These are phyloP conservation scores for Pteromalus puparum DNA, from an alignment of 1,140 invertebrate genomes.

Conservation along the genomic window DNA sequence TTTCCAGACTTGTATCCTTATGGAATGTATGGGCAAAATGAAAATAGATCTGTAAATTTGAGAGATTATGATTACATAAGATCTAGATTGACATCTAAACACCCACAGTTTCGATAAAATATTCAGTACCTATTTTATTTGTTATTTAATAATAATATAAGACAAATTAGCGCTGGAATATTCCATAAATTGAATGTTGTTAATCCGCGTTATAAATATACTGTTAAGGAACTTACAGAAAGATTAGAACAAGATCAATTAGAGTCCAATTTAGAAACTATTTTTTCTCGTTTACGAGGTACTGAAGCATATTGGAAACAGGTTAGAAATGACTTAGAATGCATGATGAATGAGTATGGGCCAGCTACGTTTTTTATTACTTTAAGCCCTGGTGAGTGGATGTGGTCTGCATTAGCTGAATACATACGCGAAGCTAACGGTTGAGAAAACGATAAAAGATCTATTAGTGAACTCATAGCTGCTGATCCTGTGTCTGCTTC, in stretches of 20 bases:
- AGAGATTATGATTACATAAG: slow-evolving; percentile 60
- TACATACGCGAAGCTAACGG: slow-evolving; percentile 62
- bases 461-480: slow-evolving; percentile 56
- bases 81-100: slow-evolving; percentile 57
- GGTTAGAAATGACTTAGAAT: slow-evolving; percentile 59
- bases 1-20: slow-evolving; percentile 63
- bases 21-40: slow-evolving; percentile 58
- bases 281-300: slow-evolving; percentile 60
- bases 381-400: slow-evolving; percentile 64
- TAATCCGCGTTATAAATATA: slow-evolving; percentile 56
- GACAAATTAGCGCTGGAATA: slow-evolving; percentile 60
- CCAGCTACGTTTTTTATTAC: slow-evolving; percentile 65
- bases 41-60: slow-evolving; percentile 51
- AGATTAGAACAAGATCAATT: slow-evolving; percentile 55
- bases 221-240: slow-evolving; percentile 59
- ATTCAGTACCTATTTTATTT: slow-evolving; percentile 63
- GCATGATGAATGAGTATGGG: slow-evolving; percentile 66
- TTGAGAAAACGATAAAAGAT: slow-evolving; percentile 47
- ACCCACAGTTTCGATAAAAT: slow-evolving; percentile 60
- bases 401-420: slow-evolving; percentile 64
- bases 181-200: slow-evolving; percentile 62
- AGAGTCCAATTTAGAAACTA: slow-evolving; percentile 57
- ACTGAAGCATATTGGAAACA: slow-evolving; percentile 60
- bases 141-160: slow-evolving; percentile 54
- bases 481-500: slow-evolving; percentile 62